Conservation (phyloP, 2,113 vertebrate genomes). For the Xerus inauris region DNA sequence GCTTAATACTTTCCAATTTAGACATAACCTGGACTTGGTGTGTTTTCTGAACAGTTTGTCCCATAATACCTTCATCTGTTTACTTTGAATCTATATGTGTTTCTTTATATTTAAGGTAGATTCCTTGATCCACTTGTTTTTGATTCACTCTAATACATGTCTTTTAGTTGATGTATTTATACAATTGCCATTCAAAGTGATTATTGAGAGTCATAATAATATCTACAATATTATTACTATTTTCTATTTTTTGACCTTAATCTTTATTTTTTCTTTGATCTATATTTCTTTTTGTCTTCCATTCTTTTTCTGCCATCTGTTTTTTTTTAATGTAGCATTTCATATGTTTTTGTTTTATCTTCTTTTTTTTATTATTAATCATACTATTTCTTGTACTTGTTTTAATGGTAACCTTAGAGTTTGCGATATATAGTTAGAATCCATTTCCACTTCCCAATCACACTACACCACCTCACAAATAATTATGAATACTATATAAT, state of each 20-base stretch:
- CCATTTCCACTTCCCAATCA: not conserved
- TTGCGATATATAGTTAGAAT: not conserved
- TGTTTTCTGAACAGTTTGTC: too few species aligned
- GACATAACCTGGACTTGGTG: too few species aligned
- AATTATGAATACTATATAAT: not conserved
- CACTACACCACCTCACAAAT: not conserved
- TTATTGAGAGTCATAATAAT: not conserved
- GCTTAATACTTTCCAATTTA: too few species aligned
- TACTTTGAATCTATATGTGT: not conserved
- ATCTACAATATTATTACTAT: not conserved
- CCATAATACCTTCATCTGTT: not conserved
- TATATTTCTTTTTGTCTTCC: not conserved
- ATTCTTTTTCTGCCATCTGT: not conserved
- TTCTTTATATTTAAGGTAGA: not conserved
- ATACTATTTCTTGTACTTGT: not conserved
- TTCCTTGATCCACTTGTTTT: not conserved
- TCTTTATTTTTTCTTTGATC: not conserved
- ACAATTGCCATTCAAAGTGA: not conserved
- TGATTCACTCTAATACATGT: not conserved
- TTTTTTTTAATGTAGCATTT: not conserved
- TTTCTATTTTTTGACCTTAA: too few species aligned
- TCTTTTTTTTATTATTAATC: not conserved
- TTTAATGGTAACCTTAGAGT: not conserved
- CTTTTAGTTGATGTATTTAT: not conserved
- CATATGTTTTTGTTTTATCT: not conserved